Percentiles rank a stretch among this genome's conserved stretches.
These are phyloP conservation scores for Falco berigora DNA, from an alignment of 2,797 vertebrate genomes.

Conservation along the genomic window DNA sequence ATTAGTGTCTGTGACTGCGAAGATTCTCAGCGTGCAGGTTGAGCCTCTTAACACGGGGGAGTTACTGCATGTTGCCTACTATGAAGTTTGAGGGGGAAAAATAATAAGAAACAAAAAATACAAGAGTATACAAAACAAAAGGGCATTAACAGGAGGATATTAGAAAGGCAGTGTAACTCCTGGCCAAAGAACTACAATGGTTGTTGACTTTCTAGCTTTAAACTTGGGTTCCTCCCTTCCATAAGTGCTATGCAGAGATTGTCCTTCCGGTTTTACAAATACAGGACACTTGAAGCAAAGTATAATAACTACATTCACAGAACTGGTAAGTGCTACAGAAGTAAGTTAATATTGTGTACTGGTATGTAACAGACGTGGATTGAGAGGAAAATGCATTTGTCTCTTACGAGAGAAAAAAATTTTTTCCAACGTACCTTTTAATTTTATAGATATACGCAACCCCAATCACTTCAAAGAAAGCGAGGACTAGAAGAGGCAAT, in stretches of 20 bases:
- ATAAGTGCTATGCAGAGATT: not conserved
- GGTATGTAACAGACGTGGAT: not conserved
- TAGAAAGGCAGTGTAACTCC: not conserved
- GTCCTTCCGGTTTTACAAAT: not conserved
- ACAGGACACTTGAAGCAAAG: not conserved
- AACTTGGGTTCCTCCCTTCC: not conserved
- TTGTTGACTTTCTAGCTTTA: not conserved
- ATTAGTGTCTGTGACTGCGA: not conserved
- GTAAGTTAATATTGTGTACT: not conserved
- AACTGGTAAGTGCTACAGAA: not conserved
- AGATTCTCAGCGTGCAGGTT: not conserved
- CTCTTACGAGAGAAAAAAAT: not conserved
- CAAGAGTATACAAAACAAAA: not conserved
- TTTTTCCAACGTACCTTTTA: constrained; percentile 71
- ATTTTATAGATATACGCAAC: constrained; percentile 80
- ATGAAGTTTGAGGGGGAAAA: not conserved
- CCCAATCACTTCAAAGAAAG: constrained; percentile 81
- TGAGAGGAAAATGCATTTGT: not conserved
- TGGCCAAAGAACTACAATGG: not conserved
- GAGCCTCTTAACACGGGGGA: not conserved
- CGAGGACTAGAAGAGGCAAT: constrained; percentile 81
- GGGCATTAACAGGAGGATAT: not conserved
- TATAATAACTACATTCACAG: not conserved
- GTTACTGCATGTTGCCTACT: not conserved
- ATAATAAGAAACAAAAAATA: not conserved